These are phyloP conservation scores for Heliconius aoede DNA, from an alignment of 2,888 invertebrate species.

Conservation along the genomic window DNA sequence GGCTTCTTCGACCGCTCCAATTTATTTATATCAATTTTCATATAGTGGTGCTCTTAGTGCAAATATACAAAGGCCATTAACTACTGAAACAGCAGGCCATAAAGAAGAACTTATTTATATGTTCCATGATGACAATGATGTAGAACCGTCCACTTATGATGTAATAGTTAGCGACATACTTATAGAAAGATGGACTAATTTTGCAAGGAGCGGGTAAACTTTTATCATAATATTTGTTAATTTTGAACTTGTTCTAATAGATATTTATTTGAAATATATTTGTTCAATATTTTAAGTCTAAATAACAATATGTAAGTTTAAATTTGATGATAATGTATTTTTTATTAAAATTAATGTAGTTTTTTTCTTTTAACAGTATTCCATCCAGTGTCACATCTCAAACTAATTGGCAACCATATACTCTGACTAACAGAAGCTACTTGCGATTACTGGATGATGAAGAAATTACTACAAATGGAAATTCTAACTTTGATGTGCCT, in stretches of 20 bases:
- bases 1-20: conserved; percentile 49
- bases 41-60: conserved; percentile 67
- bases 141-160: conserved; percentile 54
- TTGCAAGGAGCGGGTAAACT: conserved; percentile 69
- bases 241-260: not conserved
- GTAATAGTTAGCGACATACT: conserved; percentile 62
- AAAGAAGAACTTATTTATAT: conserved; percentile 73
- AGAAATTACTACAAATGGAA: conserved; percentile 53
- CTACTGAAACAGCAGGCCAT: conserved; percentile 63
- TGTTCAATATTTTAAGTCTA: not conserved
- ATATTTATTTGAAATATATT: too few relatives aligned
- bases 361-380: conserved; percentile 56
- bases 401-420: conserved; percentile 64
- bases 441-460: conserved; percentile 60
- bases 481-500: conserved; percentile 56
- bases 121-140: conserved; percentile 55
- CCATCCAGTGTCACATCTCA: conserved; percentile 63
- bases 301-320: not conserved
- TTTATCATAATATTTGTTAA: not conserved
- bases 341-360: not conserved
- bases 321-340: not conserved
- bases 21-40: conserved; percentile 75
- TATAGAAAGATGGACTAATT: conserved; percentile 74
- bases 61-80: conserved; percentile 61
- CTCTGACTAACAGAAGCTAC: conserved; percentile 50